phyloP scores from a whole-genome alignment of 2,113 vertebrate species.

The Oreochromis niloticus region DNA sequence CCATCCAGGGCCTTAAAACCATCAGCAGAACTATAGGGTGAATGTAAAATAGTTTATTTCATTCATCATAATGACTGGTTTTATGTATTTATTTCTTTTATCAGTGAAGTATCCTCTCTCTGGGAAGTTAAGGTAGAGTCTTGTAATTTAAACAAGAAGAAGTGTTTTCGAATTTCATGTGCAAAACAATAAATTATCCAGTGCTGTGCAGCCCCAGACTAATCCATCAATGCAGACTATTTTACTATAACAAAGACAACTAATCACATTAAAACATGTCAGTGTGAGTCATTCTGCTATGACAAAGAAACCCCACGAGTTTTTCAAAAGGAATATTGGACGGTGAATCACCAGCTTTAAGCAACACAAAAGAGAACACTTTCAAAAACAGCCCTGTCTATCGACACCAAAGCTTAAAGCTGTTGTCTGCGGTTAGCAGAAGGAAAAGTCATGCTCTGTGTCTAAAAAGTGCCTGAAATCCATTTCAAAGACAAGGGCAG shows the following conservation, averaged over 20 bases:
- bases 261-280: constrained; percentile 25
- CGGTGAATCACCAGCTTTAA: constrained; percentile 33
- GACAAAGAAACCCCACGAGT: background rate
- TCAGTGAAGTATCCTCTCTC: background rate
- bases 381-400: constrained; percentile 9
- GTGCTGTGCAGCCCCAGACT: background rate
- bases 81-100: background rate
- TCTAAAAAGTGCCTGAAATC: constrained; percentile 47
- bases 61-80: background rate
- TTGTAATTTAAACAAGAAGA: background rate
- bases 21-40: background rate
- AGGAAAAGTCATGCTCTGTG: constrained; percentile 25
- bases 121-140: background rate
- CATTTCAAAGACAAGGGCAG: constrained; percentile 49
- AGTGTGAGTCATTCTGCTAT: constrained; percentile 29
- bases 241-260: constrained; percentile 28
- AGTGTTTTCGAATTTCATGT: background rate
- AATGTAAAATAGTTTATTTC: background rate
- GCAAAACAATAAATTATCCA: background rate
- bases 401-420: constrained; percentile 3
- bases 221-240: background rate
- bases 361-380: constrained; percentile 23
- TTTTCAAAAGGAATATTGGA: background rate
- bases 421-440: constrained; percentile 11
- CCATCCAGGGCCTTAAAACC: background rate